Base-by-base conservation (phyloP, 2,113 vertebrate genomes). In the Girardinichthys multiradiatus region DNA sequence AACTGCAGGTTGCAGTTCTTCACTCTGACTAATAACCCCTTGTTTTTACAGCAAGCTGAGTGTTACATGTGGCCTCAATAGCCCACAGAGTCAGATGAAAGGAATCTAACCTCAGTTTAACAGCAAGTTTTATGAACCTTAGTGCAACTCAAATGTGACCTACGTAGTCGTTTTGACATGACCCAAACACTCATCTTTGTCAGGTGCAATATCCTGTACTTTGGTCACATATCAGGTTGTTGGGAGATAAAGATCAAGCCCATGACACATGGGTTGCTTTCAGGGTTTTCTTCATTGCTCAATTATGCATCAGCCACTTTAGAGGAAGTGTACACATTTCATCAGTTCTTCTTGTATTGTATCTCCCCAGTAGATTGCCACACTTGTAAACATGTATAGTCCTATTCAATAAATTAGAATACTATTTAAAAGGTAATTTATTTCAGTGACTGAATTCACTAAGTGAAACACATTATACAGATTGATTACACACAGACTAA, bases 21-120 rank as follows among this genome's bases (percentile, higher is more conserved):
- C 71, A 77, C 72, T 76, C 71, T 70, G 31, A 63, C 83, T 90
- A 89, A 90, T 87, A 88, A 89, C 87, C 86, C 62, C 63, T 69
- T 93, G 90, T 92, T 92, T 92, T 91, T 87, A 89, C 76, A 80
- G 91, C 63, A 77, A 87, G 85, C 77, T 30, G 78, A 91, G 85
- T 86, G 88, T 86, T 88, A 91, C 89, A 91, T 91, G 78, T 92
- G 91, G 89, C 83, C 86, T 86, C 87, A 91, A 90, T 91, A 86
- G 75, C 65, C 81, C 71, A 68, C 83, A 71, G 72, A 30, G 65
- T 42, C n/a, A 88, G 86, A 87, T 88, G 79, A 94, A 90, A 91
- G 89, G 72, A 89, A 79, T 89, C 70, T 73, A 64, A 89, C 79
- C 78, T 78, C 63, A 31, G 80, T 68, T 90, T 90, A 87, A 76